Conservation (phyloP, 2,888 invertebrate genomes). For the Coleophora deauratella region DNA sequence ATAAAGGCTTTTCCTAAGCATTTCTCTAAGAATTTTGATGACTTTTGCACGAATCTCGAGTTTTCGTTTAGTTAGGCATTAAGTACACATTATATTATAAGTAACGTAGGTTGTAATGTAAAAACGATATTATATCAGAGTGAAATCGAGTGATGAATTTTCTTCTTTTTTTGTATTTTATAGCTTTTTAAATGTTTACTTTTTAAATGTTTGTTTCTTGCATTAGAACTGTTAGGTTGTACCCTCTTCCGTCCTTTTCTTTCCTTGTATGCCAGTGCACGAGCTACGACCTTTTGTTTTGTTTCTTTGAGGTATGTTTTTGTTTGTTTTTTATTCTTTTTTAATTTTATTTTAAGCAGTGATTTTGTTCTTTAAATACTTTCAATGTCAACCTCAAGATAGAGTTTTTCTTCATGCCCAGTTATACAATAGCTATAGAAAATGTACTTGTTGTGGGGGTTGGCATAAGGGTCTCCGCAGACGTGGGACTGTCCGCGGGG, state of each 20-base stretch:
- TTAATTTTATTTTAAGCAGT: conserved; percentile 3
- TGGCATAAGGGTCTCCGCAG: too few relatives aligned
- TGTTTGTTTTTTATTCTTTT: conserved; percentile 30
- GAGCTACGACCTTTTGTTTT: conserved; percentile 53
- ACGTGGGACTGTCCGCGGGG: too few relatives aligned
- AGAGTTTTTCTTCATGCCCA: too few relatives aligned
- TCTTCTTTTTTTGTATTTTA: conserved; percentile 31
- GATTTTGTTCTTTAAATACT: too few relatives aligned
- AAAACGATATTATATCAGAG: conserved; percentile 43
- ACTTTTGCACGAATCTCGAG: conserved; percentile 25
- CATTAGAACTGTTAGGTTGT: conserved; percentile 22
- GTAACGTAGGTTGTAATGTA: conserved; percentile 57
- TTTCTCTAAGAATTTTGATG: conserved; percentile 1
- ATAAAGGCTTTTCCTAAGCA: conserved; percentile 43
- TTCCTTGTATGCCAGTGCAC: conserved; percentile 42
- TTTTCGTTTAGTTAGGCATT: conserved; percentile 32
- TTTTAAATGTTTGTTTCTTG: conserved; percentile 37
- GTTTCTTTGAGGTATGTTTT: conserved; percentile 57
- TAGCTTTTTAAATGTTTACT: conserved; percentile 26
- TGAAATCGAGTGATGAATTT: conserved; percentile 38
- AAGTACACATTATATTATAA: conserved; percentile 52
- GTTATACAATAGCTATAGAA: too few relatives aligned
- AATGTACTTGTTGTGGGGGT: too few relatives aligned
- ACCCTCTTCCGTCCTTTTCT: conserved; percentile 50
- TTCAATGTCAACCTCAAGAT: too few relatives aligned